Evolutionary conservation across 2,797 vertebrate species (phyloP).

Genomic region (Spondyliosoma cantharus): DNA sequence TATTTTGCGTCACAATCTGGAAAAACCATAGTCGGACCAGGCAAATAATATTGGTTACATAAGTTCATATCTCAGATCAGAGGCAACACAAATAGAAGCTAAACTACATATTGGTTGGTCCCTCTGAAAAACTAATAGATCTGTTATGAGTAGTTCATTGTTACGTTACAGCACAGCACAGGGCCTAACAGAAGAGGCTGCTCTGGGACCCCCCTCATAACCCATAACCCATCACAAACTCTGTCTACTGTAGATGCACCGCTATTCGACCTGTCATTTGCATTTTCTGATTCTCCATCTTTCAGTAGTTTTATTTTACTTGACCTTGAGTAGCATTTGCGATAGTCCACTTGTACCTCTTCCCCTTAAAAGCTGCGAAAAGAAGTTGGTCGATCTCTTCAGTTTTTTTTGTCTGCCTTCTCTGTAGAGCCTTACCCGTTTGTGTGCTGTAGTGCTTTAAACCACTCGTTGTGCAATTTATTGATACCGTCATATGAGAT

Average conservation of each 20-base stretch:
- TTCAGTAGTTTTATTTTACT: conserved; percentile 47
- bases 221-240: conserved; percentile 80
- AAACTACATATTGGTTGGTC: conserved; percentile 1
- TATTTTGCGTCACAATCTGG: conserved; percentile 9
- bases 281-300: conserved; percentile 64
- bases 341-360: conserved; percentile 36
- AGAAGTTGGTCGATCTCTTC: conserved; percentile 27
- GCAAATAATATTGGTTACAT: neutral
- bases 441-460: conserved; percentile 8
- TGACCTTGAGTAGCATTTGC: conserved; percentile 6
- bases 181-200: conserved; percentile 79
- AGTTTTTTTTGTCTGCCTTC: conserved; percentile 31
- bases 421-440: conserved; percentile 18
- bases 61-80: neutral
- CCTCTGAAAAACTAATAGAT: neutral
- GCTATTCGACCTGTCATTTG: conserved; percentile 65
- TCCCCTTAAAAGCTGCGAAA: conserved; percentile 31
- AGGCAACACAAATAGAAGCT: neutral
- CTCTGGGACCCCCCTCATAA: conserved; percentile 82
- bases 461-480: neutral
- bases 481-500: neutral
- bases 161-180: conserved; percentile 18
- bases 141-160: neutral
- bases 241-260: conserved; percentile 69
- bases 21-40: neutral